Percentiles rank a stretch among this genome's conserved stretches.
phyloP scores from a whole-genome alignment of 2,888 invertebrate species.

The Epinotia brunnichana region DNA sequence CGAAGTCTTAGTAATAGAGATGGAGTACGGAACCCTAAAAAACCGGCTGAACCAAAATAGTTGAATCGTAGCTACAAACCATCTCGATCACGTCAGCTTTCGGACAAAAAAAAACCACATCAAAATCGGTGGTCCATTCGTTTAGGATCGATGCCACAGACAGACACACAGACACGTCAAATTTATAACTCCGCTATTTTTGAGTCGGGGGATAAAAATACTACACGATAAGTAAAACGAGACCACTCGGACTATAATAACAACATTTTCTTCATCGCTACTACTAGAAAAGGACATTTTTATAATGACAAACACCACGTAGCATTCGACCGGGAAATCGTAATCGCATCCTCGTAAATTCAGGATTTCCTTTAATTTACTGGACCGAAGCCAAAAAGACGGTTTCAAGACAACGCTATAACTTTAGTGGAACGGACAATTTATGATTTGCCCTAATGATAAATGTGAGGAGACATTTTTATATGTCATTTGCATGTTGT shows the following conservation, averaged over 20 bases:
- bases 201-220: too few species aligned
- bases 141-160: too few species aligned
- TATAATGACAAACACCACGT: conserved; percentile 25
- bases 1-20: too few species aligned
- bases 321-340: conserved; percentile 13
- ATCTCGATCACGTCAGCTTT: too few species aligned
- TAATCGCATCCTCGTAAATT: conserved; percentile 36
- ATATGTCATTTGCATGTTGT: conserved; percentile 11
- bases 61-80: too few species aligned
- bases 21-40: too few species aligned
- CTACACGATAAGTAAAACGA: background rate
- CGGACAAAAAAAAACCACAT: too few species aligned
- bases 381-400: conserved; percentile 38
- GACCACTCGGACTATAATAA: background rate
- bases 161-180: too few species aligned
- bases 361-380: conserved; percentile 40
- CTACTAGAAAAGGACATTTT: conserved; percentile 2
- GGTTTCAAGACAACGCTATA: conserved; percentile 37
- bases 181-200: too few species aligned
- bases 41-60: too few species aligned
- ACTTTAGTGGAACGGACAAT: conserved; percentile 37
- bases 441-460: conserved; percentile 40
- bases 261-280: background rate
- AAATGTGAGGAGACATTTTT: conserved; percentile 36
- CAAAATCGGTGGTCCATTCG: too few species aligned